phyloP scores from a whole-genome alignment of 2,113 vertebrate species.

The Gymnarchus niloticus region DNA sequence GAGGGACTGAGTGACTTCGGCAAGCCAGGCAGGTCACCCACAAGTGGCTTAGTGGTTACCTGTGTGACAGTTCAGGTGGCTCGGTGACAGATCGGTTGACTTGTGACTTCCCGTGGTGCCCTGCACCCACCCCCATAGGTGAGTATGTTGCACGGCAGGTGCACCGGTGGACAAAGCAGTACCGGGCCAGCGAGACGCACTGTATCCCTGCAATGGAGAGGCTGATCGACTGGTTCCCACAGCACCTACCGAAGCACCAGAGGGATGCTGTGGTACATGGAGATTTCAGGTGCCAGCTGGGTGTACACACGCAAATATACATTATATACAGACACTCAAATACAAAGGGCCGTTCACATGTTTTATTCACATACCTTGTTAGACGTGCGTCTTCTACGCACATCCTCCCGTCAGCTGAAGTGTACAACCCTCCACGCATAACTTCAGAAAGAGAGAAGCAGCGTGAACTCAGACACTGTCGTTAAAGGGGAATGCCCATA shows the following conservation, averaged over 20 bases:
- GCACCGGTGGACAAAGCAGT: constrained; percentile 64
- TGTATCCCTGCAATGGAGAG: constrained; percentile 68
- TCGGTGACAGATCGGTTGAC: not conserved
- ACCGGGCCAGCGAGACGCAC: constrained; percentile 56
- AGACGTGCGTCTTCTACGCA: too few species aligned
- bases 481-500: too few species aligned
- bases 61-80: not conserved
- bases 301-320: not conserved
- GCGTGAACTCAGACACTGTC: too few species aligned
- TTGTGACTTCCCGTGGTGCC: too few species aligned
- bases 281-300: constrained; percentile 65
- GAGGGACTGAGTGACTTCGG: constrained; percentile 49
- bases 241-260: constrained; percentile 61
- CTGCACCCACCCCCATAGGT: constrained; percentile 39
- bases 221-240: constrained; percentile 70
- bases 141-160: constrained; percentile 63
- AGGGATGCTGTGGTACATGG: constrained; percentile 63
- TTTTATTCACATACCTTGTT: not conserved
- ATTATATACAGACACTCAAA: not conserved
- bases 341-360: not conserved
- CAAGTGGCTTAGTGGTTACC: not conserved
- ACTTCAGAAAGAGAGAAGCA: not conserved
- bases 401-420: too few species aligned
- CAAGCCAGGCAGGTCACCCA: constrained; percentile 51
- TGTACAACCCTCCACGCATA: too few species aligned